Percentiles rank a stretch among this genome's conserved stretches.
Evolutionary conservation across 1,140 invertebrate species (phyloP).

Genomic region (Eumaeus atala): DNA sequence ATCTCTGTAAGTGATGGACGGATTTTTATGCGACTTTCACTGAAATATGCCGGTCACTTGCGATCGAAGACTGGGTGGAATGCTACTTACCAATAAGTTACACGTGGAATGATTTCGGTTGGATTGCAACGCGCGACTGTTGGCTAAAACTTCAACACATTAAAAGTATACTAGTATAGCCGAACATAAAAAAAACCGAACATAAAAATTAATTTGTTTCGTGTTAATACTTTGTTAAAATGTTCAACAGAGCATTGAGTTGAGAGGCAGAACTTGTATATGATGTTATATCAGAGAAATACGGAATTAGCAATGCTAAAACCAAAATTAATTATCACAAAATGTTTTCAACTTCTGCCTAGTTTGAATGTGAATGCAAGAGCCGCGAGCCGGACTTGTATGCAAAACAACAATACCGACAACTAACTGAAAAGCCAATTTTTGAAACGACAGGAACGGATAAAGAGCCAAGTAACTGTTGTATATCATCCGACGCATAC

Average conservation of each 20-base stretch:
- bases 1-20: too few relatives aligned
- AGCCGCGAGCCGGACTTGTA: slow-evolving; percentile 35
- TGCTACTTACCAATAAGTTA: too few relatives aligned
- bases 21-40: too few relatives aligned
- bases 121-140: not conserved
- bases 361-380: slow-evolving; percentile 34
- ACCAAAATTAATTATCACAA: slow-evolving; percentile 43
- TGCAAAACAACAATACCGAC: slow-evolving; percentile 40
- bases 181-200: too few relatives aligned
- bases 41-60: too few relatives aligned
- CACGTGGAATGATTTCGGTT: too few relatives aligned
- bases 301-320: not conserved
- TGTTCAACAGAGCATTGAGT: too few relatives aligned
- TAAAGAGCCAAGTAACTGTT: slow-evolving; percentile 54
- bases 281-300: too few relatives aligned
- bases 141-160: not conserved
- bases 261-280: too few relatives aligned
- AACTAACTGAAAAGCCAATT: slow-evolving; percentile 51
- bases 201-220: too few relatives aligned
- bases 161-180: not conserved
- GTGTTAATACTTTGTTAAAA: too few relatives aligned
- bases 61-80: too few relatives aligned
- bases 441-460: slow-evolving; percentile 47
- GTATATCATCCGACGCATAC: slow-evolving; percentile 51
- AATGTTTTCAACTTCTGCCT: slow-evolving; percentile 34